Conservation (phyloP, 2,888 invertebrate species). For the Hemithea aestivaria region DNA sequence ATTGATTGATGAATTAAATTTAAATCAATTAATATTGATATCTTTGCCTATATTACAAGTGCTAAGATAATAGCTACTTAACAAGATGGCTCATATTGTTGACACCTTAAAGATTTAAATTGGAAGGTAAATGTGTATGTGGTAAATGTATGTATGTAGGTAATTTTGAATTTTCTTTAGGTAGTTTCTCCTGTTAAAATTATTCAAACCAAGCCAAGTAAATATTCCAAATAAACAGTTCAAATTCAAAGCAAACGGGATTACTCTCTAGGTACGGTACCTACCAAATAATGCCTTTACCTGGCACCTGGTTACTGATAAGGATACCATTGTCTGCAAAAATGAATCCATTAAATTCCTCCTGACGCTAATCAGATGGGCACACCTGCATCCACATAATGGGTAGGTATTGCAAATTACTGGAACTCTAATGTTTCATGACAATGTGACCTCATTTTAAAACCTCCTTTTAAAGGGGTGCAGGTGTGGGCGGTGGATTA, state of each 20-base stretch:
- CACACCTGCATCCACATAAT: conserved; percentile 53
- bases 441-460: conserved; percentile 17
- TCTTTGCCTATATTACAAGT: no score
- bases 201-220: no score
- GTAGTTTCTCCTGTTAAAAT: no score
- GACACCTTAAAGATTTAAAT: no score
- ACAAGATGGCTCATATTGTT: no score
- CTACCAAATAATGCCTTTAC: conserved; percentile 7
- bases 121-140: no score
- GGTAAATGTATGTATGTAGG: no score
- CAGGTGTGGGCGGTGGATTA: conserved; percentile 10
- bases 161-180: no score
- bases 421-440: conserved; percentile 23
- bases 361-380: conserved; percentile 31
- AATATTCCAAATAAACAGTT: no score
- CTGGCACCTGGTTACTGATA: conserved; percentile 49
- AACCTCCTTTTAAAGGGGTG: conserved; percentile 16
- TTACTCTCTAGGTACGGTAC: conserved; percentile 1
- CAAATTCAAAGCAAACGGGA: conserved; percentile 1
- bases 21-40: no score
- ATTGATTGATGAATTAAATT: no score
- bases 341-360: conserved; percentile 19
- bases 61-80: no score
- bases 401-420: conserved; percentile 27
- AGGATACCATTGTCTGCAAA: conserved; percentile 36